A percentile compares a stretch with the other conserved stretches of the same genome.
Conservation (phyloP, 2,888 invertebrate species). For the Acrobeloides nanus region DNA sequence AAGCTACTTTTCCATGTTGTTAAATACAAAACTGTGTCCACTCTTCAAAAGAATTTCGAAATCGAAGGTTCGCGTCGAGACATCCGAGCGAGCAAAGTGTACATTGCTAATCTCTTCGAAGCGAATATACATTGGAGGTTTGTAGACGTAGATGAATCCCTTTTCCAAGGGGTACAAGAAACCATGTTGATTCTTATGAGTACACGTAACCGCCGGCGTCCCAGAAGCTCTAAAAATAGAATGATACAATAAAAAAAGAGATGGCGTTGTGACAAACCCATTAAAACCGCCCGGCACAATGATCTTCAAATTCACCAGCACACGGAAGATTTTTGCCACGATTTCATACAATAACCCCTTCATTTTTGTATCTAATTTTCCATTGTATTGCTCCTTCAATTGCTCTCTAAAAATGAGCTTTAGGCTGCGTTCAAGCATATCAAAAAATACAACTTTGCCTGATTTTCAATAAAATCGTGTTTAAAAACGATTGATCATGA, state of each 20-base stretch:
- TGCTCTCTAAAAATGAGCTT: constrained; percentile 64
- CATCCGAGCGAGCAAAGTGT: constrained; percentile 58
- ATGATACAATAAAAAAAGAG: constrained; percentile 2
- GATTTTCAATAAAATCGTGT: no score
- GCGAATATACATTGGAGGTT: constrained; percentile 92
- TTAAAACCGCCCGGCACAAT: constrained; percentile 86
- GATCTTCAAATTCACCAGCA: constrained; percentile 82
- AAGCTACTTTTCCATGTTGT: constrained; percentile 80
- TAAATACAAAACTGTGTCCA: constrained; percentile 82
- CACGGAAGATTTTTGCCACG: constrained; percentile 90
- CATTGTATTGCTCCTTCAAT: constrained; percentile 82
- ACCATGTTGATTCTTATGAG: constrained; percentile 94
- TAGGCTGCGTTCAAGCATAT: no score
- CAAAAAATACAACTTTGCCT: no score
- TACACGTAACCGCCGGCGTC: constrained; percentile 81
- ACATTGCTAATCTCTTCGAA: constrained; percentile 71
- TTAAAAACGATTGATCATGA: no score
- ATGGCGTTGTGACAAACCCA: constrained; percentile 64
- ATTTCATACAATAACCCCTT: constrained; percentile 89
- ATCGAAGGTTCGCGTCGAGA: constrained; percentile 58
- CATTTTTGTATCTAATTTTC: constrained; percentile 79
- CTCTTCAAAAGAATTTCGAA: constrained; percentile 71
- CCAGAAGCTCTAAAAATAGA: constrained; percentile 55
- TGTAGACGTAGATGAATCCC: constrained; percentile 92
- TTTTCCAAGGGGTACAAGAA: constrained; percentile 92